phyloP scores from a whole-genome alignment of 1,140 invertebrate species.

The Hyles vespertilio region DNA sequence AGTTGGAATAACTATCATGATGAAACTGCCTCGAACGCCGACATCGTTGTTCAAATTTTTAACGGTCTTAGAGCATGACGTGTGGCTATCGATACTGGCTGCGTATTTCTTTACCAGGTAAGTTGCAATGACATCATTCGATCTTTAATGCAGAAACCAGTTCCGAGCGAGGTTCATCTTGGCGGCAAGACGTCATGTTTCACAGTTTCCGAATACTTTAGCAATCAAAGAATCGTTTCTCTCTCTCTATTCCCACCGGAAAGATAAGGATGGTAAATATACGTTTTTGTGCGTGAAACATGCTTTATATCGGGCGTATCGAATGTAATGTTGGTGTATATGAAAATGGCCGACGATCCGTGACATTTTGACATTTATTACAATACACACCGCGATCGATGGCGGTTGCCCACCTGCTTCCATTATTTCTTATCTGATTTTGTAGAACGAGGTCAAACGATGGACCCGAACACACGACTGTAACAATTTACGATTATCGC shows the following conservation, averaged over 20 bases:
- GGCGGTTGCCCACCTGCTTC: constrained; percentile 26
- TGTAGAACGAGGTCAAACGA: constrained; percentile 38
- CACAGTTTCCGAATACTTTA: constrained; percentile 25
- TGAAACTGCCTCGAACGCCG: constrained; percentile 86
- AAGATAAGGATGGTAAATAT: constrained; percentile 8
- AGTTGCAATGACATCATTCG: constrained; percentile 25
- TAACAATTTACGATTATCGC: constrained; percentile 19
- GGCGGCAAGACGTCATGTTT: constrained; percentile 4
- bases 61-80: constrained; percentile 95
- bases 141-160: constrained; percentile 19
- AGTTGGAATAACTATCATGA: constrained; percentile 94
- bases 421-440: constrained; percentile 49
- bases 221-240: constrained; percentile 8
- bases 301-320: constrained; percentile 7
- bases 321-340: constrained; percentile 11
- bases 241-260: constrained; percentile 5
- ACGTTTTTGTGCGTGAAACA: constrained; percentile 3
- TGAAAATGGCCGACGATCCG: constrained; percentile 14
- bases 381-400: constrained; percentile 28
- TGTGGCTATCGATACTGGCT: constrained; percentile 96
- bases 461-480: constrained; percentile 13
- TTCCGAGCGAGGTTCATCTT: constrained; percentile 10
- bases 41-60: constrained; percentile 98
- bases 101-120: constrained; percentile 96
- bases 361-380: constrained; percentile 32